These are phyloP conservation scores for Sus cebifrons DNA, from an alignment of 2,797 vertebrate genomes.

Conservation along the genomic window DNA sequence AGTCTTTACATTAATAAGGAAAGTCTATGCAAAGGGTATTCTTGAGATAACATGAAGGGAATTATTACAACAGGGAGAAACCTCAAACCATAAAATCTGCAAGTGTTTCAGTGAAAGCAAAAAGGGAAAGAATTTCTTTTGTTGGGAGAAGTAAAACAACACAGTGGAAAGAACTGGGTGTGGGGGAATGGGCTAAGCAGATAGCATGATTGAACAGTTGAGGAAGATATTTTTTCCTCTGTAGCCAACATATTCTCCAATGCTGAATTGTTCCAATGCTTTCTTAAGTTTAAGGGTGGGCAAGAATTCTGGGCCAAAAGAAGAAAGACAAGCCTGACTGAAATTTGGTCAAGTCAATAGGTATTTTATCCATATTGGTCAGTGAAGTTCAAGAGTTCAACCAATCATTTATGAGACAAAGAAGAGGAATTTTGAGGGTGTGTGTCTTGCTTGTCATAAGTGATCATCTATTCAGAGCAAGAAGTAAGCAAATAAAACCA, in stretches of 20 bases:
- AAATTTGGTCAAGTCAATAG: neutral
- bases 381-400: neutral
- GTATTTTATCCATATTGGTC: neutral
- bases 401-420: conserved; percentile 23
- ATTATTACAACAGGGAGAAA: neutral
- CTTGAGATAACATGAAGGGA: neutral
- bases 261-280: neutral
- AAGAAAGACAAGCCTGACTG: neutral
- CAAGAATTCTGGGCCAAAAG: neutral
- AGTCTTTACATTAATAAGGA: neutral
- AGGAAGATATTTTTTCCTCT: neutral
- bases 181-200: neutral
- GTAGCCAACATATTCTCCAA: neutral
- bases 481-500: neutral
- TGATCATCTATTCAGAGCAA: neutral
- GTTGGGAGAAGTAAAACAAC: neutral
- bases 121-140: neutral
- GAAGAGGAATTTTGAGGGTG: neutral
- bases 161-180: neutral
- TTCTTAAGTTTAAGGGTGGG: neutral
- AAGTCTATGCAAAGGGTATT: neutral
- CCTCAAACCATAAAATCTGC: neutral
- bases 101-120: neutral
- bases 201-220: neutral
- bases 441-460: neutral